Conservation (phyloP, 2,888 invertebrate species). For the Epirrita christyi region DNA sequence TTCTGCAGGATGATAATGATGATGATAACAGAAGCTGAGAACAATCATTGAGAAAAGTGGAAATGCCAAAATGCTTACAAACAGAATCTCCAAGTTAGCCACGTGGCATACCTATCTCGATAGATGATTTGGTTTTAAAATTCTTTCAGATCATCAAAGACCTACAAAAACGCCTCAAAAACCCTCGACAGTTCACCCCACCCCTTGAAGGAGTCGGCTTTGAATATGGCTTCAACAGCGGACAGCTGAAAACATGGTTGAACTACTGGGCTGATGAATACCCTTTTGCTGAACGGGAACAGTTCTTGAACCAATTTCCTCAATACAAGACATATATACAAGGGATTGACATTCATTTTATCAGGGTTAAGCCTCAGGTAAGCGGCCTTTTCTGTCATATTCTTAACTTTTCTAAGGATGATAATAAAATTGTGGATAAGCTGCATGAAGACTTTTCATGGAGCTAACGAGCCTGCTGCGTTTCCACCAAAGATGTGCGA, state of each 20-base stretch:
- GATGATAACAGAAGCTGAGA: background rate
- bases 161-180: constrained; percentile 57
- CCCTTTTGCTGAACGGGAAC: constrained; percentile 85
- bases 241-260: constrained; percentile 86
- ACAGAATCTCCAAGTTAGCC: no score
- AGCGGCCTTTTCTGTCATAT: background rate
- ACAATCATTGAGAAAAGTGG: background rate
- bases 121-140: no score
- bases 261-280: constrained; percentile 92
- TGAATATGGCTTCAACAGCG: constrained; percentile 92
- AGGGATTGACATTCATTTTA: constrained; percentile 88
- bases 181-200: constrained; percentile 60
- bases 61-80: no score
- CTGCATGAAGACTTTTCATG: no score
- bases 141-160: constrained; percentile 62
- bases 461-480: no score
- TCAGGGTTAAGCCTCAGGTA: constrained; percentile 87
- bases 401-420: no score
- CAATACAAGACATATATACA: constrained; percentile 92
- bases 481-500: no score
- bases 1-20: no score
- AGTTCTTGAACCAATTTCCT: constrained; percentile 87
- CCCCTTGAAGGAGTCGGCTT: constrained; percentile 89
- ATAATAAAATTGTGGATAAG: no score
- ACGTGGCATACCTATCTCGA: no score